These are phyloP conservation scores for Polyploca ridens DNA, from an alignment of 2,888 invertebrate genomes.

Conservation along the genomic window DNA sequence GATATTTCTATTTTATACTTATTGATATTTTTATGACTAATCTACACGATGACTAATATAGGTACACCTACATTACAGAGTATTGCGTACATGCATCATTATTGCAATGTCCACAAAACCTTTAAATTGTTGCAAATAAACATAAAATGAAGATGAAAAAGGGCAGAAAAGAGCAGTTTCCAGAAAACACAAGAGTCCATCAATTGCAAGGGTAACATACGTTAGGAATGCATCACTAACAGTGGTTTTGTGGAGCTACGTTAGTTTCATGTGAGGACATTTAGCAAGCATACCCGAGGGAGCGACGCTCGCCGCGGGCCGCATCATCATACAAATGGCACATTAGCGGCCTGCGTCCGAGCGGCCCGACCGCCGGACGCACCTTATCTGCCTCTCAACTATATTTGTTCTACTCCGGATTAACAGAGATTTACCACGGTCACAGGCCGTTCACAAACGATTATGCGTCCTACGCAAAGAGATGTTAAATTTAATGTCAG, in stretches of 20 bases:
- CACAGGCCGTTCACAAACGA: constrained; percentile 74
- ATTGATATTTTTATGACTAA: too few species aligned
- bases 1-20: not conserved
- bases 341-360: constrained; percentile 70
- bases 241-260: not conserved
- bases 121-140: too few species aligned
- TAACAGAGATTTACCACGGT: constrained; percentile 82
- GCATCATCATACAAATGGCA: constrained; percentile 83
- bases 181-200: not conserved
- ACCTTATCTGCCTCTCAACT: constrained; percentile 81
- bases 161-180: not conserved
- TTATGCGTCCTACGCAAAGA: constrained; percentile 80
- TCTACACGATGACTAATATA: too few species aligned
- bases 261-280: constrained; percentile 49
- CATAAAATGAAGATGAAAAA: too few species aligned
- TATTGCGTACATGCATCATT: too few species aligned
- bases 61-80: too few species aligned
- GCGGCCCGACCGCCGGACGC: constrained; percentile 60
- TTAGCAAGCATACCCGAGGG: constrained; percentile 44
- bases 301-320: constrained; percentile 38
- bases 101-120: too few species aligned
- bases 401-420: constrained; percentile 81
- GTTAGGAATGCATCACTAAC: constrained; percentile 8
- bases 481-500: constrained; percentile 69
- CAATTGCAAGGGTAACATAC: constrained; percentile 3